Base-by-base conservation (phyloP, 2,113 vertebrate species). In the Egretta garzetta region DNA sequence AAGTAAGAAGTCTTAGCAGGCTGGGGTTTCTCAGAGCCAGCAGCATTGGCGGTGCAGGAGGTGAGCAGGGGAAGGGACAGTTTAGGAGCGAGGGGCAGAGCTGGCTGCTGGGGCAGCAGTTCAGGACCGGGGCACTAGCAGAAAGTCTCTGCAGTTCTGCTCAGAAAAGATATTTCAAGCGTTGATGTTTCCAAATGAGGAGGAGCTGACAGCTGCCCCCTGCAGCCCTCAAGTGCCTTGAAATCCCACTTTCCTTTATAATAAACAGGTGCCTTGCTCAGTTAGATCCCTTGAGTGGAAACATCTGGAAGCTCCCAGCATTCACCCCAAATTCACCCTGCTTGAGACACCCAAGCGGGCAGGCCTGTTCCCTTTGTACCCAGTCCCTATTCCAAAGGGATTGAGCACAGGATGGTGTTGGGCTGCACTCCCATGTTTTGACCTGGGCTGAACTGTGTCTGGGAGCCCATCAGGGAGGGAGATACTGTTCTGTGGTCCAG, bases 361-460 rank as follows among this genome's bases (percentile, higher is more conserved):
- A 62, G n/a, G 23, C 47, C 71, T 83, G 58, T 43, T 59, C 79
- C 28, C 41, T 56, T 50, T 21, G n/a, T 26, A 32, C 49, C 47
- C n/a, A 14, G 30, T n/a, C 47, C 30, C 10, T 35, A 37, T 71
- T 88, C 33, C 60, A 56, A 15, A 80, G 22, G 58, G 52, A 64
- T 12, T 0, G 9, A 55, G 39, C 0, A 4, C 32, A 72, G 56
- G 56, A 37, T 0, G 1, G 8, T 23, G 28, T 11, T 37, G 64
- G 60, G 37, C 53, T 55, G 14, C 0, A 3, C 30, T 84, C 30
- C 39, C 0, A 0, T 63, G 30, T 33, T 85, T 74, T 62, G 56
- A 30, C 6, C 5, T n/a, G 62, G 35, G 32, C 27, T 70, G 79
- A 56, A 50, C 71, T 26, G 56, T 75, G 80, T 18, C n/a, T 59